Base-by-base conservation (phyloP, 92 coral and sea anemone species). In the Porites rus region DNA sequence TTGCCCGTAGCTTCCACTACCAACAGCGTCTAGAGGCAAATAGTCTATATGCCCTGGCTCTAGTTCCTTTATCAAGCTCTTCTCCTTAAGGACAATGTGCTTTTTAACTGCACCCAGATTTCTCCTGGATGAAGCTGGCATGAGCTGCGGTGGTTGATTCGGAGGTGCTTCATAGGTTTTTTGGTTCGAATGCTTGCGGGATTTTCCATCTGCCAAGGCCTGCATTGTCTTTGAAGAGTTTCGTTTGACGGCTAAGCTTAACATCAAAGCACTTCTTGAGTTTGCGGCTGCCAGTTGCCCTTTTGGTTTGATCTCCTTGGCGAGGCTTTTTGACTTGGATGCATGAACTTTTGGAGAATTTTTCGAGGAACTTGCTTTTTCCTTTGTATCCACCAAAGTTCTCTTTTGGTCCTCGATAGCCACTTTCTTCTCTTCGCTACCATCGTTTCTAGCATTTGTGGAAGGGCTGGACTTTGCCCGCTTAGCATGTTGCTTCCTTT, bases 1-100 rank as follows among this genome's bases (percentile, higher is more conserved):
- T 8, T 66, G 58, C 21, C 91, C 86, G 62, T 65, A 83, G 56
- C 74, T 89, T 78, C 86, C 88, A 84, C 78, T 89, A 13, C 79
- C 92, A 63, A 83, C 20, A 56, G 73, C 12, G 4, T 75, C 65
- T 54, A 22, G 79, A 58, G 38, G 8, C 7, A 24, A 17, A 75
- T 54, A 54, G 13, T 19, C 50, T 10, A 75, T 21, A 53, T 75
- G 4, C 24, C 56, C 19, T 1, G 66, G 79, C 21, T 53, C 56
- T 24, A 75, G 50, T 54, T 75, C 79, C 6, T 75, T 75, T 13
- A 69, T 50, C 10, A 17, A 69, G 25, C 31, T 69, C 74, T 10
- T 69, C 74, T 69, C 74, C 74, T 69, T 69, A 17, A 69, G 18
- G 14, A 69, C 74, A 25, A 69, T 17, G 31, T 66, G 71, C 22